Percentiles rank a stretch among this genome's conserved stretches.
Evolutionary conservation across 2,888 invertebrate species (phyloP).

Genomic region (Fragum sueziense): DNA sequence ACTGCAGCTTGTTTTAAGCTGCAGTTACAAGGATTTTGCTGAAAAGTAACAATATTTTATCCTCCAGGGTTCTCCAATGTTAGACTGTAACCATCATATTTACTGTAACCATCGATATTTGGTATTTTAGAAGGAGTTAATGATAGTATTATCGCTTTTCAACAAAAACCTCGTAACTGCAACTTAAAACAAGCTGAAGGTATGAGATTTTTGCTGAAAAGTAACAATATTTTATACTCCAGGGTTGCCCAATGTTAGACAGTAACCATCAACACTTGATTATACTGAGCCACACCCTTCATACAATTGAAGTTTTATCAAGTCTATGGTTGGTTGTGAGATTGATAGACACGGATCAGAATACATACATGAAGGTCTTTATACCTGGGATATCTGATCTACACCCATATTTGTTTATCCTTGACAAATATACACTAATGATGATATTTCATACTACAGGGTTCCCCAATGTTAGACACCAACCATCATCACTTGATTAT

Average conservation of each 20-base stretch:
- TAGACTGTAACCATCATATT: too few species aligned
- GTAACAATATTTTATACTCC: too few species aligned
- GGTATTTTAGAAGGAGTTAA: too few species aligned
- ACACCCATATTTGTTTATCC: constrained; percentile 32
- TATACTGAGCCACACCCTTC: neutral
- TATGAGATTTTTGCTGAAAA: neutral
- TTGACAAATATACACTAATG: constrained; percentile 24
- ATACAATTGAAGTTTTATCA: neutral
- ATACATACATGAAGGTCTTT: neutral
- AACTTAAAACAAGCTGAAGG: too few species aligned
- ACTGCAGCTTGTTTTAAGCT: too few species aligned
- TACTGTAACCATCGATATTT: too few species aligned
- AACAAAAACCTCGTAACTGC: too few species aligned
- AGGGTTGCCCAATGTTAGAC: neutral
- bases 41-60: too few species aligned
- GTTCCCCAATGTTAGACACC: neutral
- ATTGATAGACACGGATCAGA: constrained; percentile 6
- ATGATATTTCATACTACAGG: too few species aligned
- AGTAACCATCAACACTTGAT: neutral
- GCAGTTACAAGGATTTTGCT: too few species aligned
- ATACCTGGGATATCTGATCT: constrained; percentile 8
- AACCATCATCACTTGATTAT: neutral
- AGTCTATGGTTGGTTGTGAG: neutral
- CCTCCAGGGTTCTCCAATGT: too few species aligned
- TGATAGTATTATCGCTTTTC: too few species aligned